phyloP scores from a whole-genome alignment of 2,797 vertebrate species.

The Peromyscus eremicus region DNA sequence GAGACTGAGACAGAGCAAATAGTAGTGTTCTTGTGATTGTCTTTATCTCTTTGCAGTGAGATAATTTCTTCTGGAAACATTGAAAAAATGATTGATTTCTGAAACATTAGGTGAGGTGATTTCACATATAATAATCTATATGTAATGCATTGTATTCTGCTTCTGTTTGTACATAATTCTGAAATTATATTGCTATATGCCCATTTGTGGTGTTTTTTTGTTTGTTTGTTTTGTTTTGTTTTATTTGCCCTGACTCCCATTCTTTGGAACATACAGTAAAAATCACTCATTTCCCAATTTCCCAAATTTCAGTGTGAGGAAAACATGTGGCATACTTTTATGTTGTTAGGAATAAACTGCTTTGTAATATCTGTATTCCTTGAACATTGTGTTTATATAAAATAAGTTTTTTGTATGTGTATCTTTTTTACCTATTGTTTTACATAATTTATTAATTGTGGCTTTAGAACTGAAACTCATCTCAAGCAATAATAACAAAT shows the following conservation, averaged over 20 bases:
- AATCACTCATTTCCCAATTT: background rate
- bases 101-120: background rate
- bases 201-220: background rate
- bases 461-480: conserved; percentile 37
- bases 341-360: conserved; percentile 1
- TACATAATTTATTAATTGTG: background rate
- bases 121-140: background rate
- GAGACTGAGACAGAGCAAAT: conserved; percentile 39
- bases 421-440: background rate
- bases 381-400: conserved; percentile 29
- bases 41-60: conserved; percentile 36
- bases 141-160: conserved; percentile 10
- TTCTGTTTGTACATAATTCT: background rate
- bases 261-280: conserved; percentile 50
- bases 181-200: background rate
- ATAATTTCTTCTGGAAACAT: conserved; percentile 1
- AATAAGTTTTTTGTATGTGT: background rate
- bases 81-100: background rate
- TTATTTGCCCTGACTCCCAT: background rate
- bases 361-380: background rate
- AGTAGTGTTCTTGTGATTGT: background rate
- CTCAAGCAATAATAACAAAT: conserved; percentile 32
- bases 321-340: conserved; percentile 7
- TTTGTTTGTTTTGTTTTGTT: no score
- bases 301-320: conserved; percentile 10